phyloP scores from a whole-genome alignment of 2,113 vertebrate genomes.

The Antidorcas marsupialis region DNA sequence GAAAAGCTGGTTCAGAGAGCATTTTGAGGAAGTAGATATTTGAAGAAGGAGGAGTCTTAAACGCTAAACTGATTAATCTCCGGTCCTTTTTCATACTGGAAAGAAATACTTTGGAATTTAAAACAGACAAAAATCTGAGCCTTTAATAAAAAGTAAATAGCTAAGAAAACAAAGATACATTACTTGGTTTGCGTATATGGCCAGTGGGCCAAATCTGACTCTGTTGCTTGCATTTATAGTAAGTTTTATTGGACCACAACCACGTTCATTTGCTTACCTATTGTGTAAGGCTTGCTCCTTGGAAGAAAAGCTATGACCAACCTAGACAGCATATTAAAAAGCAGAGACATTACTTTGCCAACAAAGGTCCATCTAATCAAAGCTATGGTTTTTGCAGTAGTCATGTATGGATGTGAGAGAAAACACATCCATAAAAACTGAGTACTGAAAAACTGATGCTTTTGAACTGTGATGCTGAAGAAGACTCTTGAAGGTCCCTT shows the following conservation, averaged over 20 bases:
- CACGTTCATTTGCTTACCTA: neutral
- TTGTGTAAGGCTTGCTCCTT: neutral
- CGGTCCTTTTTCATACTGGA: neutral
- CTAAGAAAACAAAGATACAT: neutral
- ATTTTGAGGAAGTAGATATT: constrained; percentile 23
- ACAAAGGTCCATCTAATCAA: neutral
- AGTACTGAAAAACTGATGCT: neutral
- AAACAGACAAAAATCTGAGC: neutral
- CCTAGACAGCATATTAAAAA: neutral
- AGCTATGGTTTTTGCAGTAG: neutral
- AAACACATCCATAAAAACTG: neutral
- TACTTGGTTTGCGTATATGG: neutral
- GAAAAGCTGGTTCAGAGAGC: neutral
- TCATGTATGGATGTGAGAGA: neutral
- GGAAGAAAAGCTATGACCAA: neutral
- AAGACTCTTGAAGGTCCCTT: neutral
- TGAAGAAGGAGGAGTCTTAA: neutral
- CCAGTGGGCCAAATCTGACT: neutral
- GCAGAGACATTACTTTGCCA: neutral
- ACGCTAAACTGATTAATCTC: neutral
- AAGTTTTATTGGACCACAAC: neutral
- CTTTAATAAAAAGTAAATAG: neutral
- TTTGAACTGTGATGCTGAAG: neutral
- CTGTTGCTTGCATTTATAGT: neutral
- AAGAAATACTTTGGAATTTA: neutral